Conservation (phyloP, 2,113 vertebrate genomes). For the Cricetomys ansorgei region DNA sequence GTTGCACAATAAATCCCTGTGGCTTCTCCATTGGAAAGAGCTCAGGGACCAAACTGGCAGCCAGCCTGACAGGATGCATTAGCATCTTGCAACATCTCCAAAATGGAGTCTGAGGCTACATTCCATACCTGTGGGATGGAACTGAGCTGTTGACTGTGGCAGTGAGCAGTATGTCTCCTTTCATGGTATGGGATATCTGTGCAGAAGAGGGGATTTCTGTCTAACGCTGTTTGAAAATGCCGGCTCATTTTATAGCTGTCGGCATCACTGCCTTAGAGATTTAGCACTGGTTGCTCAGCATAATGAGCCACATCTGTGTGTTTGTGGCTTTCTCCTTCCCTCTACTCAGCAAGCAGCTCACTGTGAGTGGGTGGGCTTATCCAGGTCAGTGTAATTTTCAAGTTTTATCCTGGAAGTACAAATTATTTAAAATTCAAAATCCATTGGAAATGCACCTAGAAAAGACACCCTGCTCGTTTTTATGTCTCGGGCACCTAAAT, state of each 20-base stretch:
- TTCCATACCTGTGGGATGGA: neutral
- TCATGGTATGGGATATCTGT: neutral
- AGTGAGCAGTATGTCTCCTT: neutral
- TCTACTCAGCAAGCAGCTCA: neutral
- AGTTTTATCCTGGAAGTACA: neutral
- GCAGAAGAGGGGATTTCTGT: neutral
- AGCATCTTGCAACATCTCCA: neutral
- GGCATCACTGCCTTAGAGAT: neutral
- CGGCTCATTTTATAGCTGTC: neutral
- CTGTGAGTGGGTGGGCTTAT: neutral
- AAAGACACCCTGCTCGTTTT: neutral
- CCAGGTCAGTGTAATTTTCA: neutral
- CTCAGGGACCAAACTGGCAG: neutral
- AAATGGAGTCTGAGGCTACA: neutral
- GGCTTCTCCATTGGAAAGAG: neutral
- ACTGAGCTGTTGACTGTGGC: neutral
- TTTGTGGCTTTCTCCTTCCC: neutral
- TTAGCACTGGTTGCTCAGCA: neutral
- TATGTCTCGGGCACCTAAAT: neutral
- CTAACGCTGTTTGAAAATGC: neutral
- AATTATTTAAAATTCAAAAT: slow-evolving; percentile 39
- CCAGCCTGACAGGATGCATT: neutral
- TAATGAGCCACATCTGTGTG: neutral
- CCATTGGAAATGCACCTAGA: neutral
- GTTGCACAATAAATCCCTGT: neutral